These are phyloP conservation scores for Habroteleia sp. DNA, from an alignment of 2,888 invertebrate species.

Conservation along the genomic window DNA sequence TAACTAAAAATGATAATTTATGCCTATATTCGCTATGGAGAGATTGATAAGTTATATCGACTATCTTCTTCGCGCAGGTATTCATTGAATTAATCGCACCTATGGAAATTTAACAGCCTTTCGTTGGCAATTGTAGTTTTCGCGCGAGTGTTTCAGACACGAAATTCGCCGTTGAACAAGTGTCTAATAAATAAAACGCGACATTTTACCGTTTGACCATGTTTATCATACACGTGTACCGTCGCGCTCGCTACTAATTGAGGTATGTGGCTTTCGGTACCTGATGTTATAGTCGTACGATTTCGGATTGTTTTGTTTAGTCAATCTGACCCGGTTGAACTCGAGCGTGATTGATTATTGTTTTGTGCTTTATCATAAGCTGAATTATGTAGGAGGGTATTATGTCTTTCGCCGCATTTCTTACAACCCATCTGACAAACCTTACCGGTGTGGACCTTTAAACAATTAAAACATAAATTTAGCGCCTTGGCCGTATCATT, in stretches of 20 bases:
- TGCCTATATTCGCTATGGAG: not conserved
- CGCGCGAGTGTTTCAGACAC: not conserved
- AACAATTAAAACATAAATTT: too few species aligned
- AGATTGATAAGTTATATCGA: conserved; percentile 1
- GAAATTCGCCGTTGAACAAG: conserved; percentile 11
- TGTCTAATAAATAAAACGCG: conserved; percentile 8
- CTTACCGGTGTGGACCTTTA: too few species aligned
- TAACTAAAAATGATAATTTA: not conserved
- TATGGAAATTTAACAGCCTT: not conserved
- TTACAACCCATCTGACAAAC: too few species aligned
- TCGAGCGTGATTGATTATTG: too few species aligned
- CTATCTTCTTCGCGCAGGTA: not conserved
- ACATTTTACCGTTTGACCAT: not conserved
- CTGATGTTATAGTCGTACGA: too few species aligned
- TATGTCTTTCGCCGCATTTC: too few species aligned
- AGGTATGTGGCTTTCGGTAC: too few species aligned
- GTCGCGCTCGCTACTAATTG: not conserved
- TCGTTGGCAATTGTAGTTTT: not conserved
- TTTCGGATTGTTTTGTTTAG: too few species aligned
- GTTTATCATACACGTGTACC: not conserved
- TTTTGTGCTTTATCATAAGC: too few species aligned
- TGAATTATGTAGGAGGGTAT: too few species aligned
- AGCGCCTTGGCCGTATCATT: too few species aligned
- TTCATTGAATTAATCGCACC: not conserved
- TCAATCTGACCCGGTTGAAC: too few species aligned